Evolutionary conservation across 2,888 invertebrate species (phyloP), one percentile per base, ranked within the genome.

Genomic region (Amitus sp.): DNA sequence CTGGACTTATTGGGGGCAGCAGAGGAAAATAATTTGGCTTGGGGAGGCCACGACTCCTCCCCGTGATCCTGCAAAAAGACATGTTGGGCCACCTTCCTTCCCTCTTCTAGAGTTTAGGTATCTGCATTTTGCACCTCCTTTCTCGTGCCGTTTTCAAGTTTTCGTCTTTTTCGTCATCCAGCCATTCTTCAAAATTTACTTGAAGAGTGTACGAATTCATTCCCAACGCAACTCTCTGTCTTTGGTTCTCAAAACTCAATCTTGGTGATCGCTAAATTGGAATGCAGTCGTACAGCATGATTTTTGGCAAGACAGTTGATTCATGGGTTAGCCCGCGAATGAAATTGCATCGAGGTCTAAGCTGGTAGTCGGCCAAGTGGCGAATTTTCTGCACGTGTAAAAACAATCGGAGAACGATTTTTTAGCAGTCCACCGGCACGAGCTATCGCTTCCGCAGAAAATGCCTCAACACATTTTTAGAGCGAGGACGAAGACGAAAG

Each of bases 11-110:
- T 2, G 93, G 92, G 42, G 91, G 90, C 67, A 93, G 84, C 48
- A 93, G 84, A 15, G 93, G 93, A 75, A 93, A 90, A 79, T 92
- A 93, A 82, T 93, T 91, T 50, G 92, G 92, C 77, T 92, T 89
- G 49, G 92, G 93, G 74, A 93, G 87, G 73, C 91, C 89, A 71
- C 90, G 87, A 82, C 91, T 91, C 80, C 89, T 89, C 73, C 92
- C 91, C 59, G 93, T 93, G 72, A 93, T 92, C 81, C 92, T 88
- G 82, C 93, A 93, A 82, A 89, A 90, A 76, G 91, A 90, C 87
- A 90, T 88, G 43, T 47, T 49, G 17, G n/a, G 27, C 1, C 18
- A 5, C 37, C 48, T 43, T n/a, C 2, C 19, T 19, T 15, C 17
- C 12, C n/a, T 42, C 42, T 42, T 42, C 9, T 42, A 13, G 9